Base-by-base conservation (phyloP, 2,113 vertebrate species). In the Indri indri region DNA sequence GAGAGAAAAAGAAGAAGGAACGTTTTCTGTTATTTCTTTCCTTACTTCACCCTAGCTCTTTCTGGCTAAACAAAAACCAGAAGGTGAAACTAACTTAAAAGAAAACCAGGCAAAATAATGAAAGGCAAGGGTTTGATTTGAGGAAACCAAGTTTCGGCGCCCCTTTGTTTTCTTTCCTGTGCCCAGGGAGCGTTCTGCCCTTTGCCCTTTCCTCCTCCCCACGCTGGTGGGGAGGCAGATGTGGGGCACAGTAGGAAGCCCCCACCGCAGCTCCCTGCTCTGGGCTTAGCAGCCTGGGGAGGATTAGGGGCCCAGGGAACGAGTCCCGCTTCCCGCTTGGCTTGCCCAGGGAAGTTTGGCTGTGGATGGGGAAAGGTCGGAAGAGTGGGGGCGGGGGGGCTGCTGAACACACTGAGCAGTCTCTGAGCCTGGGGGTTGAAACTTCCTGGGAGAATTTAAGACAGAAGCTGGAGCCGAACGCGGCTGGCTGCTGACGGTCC, bases 51-150 rank as follows among this genome's bases (percentile, higher is more conserved):
- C 40, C 82, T 84, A 3, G 27, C 79, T 77, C 76, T 74, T 91
- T 50, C 91, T 50, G 71, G 50, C 52, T 76, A 97, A 97, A 95
- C 87, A 66, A 71, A 97, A 97, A 77, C 61, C 88, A 94, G 90
- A 95, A 97, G 79, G 77, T 90, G 23, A 96, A 88, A 95, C n/a
- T 34, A 95, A 61, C 77, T 92, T 94, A 30, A 92, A 94, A 76
- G 61, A 83, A 92, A 96, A 86, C 50, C 50, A 71, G 85, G 85
- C 73, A 17, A 61, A 73, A 86, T 52, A 23, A 11, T 18, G 85
- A 91, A 85, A 94, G 74, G 47, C 32, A 8, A 66, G 73, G 73
- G 42, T 68, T 87, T 52, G 66, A 54, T 47, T 18, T 14, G 59
- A 88, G 83, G 34, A 94, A 84, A 20, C 37, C n/a, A 27, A 30